These are phyloP conservation scores for Halcyon chelicuti DNA, from an alignment of 2,797 vertebrate genomes.

Conservation along the genomic window DNA sequence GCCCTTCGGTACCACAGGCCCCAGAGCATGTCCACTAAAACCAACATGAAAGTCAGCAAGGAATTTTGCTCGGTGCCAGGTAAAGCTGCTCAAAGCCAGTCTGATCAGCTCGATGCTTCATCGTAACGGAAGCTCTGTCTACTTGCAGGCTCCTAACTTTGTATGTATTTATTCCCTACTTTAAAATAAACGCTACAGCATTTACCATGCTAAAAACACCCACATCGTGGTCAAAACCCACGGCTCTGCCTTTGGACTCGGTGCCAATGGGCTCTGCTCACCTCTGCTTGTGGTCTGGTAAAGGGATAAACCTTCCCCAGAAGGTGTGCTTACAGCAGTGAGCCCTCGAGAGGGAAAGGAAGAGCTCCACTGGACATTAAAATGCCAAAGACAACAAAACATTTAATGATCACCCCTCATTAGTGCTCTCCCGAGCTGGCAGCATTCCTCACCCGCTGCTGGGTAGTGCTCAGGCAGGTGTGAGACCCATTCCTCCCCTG, in stretches of 20 bases:
- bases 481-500: constrained; percentile 4
- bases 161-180: background rate
- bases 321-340: background rate
- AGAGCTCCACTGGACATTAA: background rate
- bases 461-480: constrained; percentile 1
- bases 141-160: background rate
- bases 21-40: background rate
- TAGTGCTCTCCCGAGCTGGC: background rate
- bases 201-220: background rate
- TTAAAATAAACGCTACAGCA: rapidly evolving
- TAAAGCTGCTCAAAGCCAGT: background rate
- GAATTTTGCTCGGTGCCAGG: background rate
- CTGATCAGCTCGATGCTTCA: rapidly evolving
- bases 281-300: background rate
- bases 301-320: background rate
- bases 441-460: constrained; percentile 35
- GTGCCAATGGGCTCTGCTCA: background rate
- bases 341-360: background rate
- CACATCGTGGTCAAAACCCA: rapidly evolving
- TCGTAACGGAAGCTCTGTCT: background rate
- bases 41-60: background rate
- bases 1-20: background rate
- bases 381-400: background rate
- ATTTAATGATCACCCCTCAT: background rate
- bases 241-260: rapidly evolving